These are phyloP conservation scores for Polymixis flavicincta DNA, from an alignment of 2,888 invertebrate genomes.

Conservation along the genomic window DNA sequence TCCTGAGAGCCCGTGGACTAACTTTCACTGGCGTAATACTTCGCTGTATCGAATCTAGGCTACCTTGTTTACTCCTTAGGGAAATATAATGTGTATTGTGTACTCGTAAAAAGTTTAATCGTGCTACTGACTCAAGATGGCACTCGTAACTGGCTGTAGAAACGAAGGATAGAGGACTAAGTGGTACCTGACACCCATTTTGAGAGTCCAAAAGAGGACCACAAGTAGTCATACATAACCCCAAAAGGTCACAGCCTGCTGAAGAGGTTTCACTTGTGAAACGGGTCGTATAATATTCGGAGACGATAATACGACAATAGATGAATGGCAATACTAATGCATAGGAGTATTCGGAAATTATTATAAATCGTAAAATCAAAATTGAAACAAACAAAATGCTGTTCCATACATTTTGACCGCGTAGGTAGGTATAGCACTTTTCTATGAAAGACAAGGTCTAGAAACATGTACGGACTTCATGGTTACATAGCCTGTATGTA, in stretches of 20 bases:
- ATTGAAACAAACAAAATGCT: background rate
- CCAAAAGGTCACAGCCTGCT: background rate
- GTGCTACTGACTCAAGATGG: background rate
- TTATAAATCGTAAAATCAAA: background rate
- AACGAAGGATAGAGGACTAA: background rate
- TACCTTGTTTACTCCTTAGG: slow-evolving; percentile 29
- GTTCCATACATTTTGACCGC: too few relatives aligned
- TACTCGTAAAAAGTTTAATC: slow-evolving; percentile 11
- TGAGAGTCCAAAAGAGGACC: background rate
- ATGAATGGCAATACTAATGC: background rate
- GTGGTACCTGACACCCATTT: slow-evolving; percentile 2
- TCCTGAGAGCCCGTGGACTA: slow-evolving; percentile 11
- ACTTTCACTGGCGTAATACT: slow-evolving; percentile 29
- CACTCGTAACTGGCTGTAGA: background rate
- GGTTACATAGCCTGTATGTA: too few relatives aligned
- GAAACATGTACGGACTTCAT: too few relatives aligned
- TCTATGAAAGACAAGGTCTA: too few relatives aligned
- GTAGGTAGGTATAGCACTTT: too few relatives aligned
- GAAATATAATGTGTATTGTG: slow-evolving; percentile 12
- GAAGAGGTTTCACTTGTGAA: background rate
- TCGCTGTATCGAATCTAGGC: slow-evolving; percentile 10
- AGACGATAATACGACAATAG: background rate
- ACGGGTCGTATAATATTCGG: background rate
- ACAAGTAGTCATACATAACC: background rate
- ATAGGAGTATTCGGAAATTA: background rate